Conservation (phyloP, 2,113 vertebrate species). For the Oncorhynchus keta region DNA sequence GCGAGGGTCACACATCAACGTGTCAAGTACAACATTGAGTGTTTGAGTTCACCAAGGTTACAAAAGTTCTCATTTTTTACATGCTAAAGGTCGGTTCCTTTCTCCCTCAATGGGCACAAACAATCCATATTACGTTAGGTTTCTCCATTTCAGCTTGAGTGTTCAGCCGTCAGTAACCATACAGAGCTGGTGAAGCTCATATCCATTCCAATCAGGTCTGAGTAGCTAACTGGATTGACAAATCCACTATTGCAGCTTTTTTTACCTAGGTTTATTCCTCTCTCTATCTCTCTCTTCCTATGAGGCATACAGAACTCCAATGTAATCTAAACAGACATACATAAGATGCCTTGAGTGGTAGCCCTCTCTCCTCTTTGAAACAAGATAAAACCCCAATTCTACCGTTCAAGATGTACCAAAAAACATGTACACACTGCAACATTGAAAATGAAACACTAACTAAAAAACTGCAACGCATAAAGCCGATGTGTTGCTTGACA, state of each 20-base stretch:
- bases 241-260: neutral
- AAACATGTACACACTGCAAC: too few species aligned
- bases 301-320: neutral
- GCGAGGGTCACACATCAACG: neutral
- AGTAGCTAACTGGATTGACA: neutral
- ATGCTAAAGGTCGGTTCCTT: constrained; percentile 2
- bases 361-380: neutral
- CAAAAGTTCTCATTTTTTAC: neutral
- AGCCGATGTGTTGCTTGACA: too few species aligned
- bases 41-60: neutral
- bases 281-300: neutral
- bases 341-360: neutral
- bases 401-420: too few species aligned
- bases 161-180: neutral
- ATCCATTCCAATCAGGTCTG: constrained; percentile 15
- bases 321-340: neutral
- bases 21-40: neutral
- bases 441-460: too few species aligned
- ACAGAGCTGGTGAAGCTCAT: neutral
- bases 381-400: neutral
- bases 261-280: neutral
- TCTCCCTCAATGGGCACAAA: constrained; percentile 13
- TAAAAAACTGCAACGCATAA: too few species aligned
- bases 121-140: constrained; percentile 23
- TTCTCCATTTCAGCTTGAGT: neutral